Base-by-base conservation (phyloP, 1,140 invertebrate genomes). In the Phenacoccus solenopsis region DNA sequence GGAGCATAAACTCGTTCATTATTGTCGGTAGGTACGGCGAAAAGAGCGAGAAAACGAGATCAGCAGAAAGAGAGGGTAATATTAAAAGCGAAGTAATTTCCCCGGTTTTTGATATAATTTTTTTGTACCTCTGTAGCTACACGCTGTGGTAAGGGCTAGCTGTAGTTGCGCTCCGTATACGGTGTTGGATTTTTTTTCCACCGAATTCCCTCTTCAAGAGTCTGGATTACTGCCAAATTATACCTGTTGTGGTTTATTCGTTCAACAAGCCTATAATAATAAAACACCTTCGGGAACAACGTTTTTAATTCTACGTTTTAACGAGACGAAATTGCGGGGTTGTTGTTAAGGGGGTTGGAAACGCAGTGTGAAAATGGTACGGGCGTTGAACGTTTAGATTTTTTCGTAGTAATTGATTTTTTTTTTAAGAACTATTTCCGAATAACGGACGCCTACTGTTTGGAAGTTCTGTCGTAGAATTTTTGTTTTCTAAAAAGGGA, bases 231-330 rank as follows among this genome's bases (percentile, higher is more conserved):
- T 49, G 38, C 38, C 38, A 49, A 49, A 49, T 49, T 49, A 49
- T 49, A 49, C 38, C 38, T 49, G 38, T 49, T 49, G 38, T 49
- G 38, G 38, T 49, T 49, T 49, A 49, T 49, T 49, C 38, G 38
- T 49, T 49, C 38, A 49, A 49, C 38, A 49, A 49, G 38, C 38
- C 38, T 49, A 49, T 49, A 49, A 49, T 49, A 49, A 49, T 49
- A 49, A 49, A 49, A 49, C 38, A 49, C 38, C 38, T 49, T 49
- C 38, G 38, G 38, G 12, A n/a, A 4, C 12, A n/a, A 4, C 12
- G 20, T 49, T 49, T 49, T 49, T 49, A 49, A 49, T 49, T 49
- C 38, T 16, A 49, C 38, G 38, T 49, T 49, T 49, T 49, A 49
- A 49, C 38, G 16, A 49, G 38, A 9, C 38, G 13, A 49, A 49